Evolutionary conservation across 2,888 invertebrate species (phyloP).

Genomic region (Siphlonurus alternatus): DNA sequence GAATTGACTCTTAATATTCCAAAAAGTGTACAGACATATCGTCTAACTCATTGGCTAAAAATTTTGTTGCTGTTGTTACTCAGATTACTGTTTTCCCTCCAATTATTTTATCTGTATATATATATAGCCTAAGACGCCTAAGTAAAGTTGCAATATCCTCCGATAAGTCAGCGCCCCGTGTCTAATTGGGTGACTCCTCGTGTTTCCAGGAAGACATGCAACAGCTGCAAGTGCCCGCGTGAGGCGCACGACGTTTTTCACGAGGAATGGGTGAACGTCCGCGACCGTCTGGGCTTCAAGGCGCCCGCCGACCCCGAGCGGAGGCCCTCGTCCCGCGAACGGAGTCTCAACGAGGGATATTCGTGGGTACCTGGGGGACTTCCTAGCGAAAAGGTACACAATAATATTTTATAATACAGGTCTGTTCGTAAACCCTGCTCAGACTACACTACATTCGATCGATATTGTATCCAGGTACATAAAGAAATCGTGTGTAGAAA

Average conservation of each 20-base stretch:
- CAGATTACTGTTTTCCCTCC: too few relatives aligned
- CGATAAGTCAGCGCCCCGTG: not conserved
- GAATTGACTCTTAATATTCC: too few relatives aligned
- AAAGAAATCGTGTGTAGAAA: too few relatives aligned
- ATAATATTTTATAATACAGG: too few relatives aligned
- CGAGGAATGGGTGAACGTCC: constrained; percentile 66
- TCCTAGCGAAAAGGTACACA: constrained; percentile 18
- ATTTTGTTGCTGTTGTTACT: too few relatives aligned
- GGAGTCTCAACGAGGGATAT: constrained; percentile 38
- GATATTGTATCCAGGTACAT: too few relatives aligned
- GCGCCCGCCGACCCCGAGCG: constrained; percentile 31
- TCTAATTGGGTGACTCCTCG: not conserved
- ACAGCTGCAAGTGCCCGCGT: constrained; percentile 79
- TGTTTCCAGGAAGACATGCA: constrained; percentile 68
- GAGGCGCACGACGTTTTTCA: constrained; percentile 81
- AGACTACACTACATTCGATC: not conserved
- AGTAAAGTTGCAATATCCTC: too few relatives aligned
- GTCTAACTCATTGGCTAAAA: too few relatives aligned
- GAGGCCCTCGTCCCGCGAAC: constrained; percentile 38
- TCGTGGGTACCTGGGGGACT: constrained; percentile 59
- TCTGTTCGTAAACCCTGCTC: too few relatives aligned
- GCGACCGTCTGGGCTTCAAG: constrained; percentile 50
- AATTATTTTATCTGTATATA: too few relatives aligned
- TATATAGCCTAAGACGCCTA: too few relatives aligned
- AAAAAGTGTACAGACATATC: too few relatives aligned